These are phyloP conservation scores for Hyposoter didymator DNA, from an alignment of 2,888 invertebrate genomes.

Conservation along the genomic window DNA sequence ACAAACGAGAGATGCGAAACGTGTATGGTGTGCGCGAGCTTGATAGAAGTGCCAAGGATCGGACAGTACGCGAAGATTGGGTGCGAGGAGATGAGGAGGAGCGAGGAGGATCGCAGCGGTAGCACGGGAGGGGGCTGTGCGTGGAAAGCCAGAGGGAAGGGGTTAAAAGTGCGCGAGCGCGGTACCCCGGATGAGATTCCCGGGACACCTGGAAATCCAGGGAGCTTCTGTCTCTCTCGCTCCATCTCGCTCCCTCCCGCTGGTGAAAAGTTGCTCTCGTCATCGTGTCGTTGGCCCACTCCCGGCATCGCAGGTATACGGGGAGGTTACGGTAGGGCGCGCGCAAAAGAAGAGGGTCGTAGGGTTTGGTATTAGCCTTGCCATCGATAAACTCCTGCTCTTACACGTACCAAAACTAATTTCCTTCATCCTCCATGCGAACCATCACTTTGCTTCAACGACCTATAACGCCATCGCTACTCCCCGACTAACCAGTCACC, in stretches of 20 bases:
- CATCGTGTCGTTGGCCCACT: conserved; percentile 46
- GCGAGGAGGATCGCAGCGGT: background rate
- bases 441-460: too few relatives aligned
- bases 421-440: background rate
- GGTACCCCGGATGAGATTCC: conserved; percentile 73
- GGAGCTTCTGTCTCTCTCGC: conserved; percentile 62
- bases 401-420: conserved; percentile 19
- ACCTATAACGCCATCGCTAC: too few relatives aligned
- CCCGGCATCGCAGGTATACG: conserved; percentile 22
- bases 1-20: background rate
- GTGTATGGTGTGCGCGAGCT: background rate
- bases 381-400: background rate
- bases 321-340: background rate
- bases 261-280: conserved; percentile 17
- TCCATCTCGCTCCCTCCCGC: background rate
- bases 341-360: background rate
- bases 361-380: background rate
- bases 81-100: background rate
- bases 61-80: conserved; percentile 6
- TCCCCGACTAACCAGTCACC: too few relatives aligned
- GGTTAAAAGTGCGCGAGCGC: conserved; percentile 73
- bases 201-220: conserved; percentile 76
- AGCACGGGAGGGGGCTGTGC: background rate
- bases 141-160: conserved; percentile 47
- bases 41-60: background rate